Conservation (phyloP, 2,797 vertebrate species). For the Tarsius wallacei region DNA sequence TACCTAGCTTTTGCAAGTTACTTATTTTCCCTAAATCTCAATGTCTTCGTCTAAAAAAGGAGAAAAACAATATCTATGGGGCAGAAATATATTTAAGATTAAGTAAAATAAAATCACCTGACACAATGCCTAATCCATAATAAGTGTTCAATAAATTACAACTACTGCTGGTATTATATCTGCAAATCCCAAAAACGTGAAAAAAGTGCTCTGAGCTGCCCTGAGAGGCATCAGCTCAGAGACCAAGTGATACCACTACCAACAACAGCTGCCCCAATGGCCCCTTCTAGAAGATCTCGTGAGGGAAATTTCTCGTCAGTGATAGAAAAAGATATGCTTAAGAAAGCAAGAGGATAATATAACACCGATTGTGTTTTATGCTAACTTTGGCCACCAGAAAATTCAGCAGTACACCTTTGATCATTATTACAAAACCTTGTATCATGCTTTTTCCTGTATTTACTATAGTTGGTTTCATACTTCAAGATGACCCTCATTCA, state of each 20-base stretch:
- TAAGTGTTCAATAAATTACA: neutral
- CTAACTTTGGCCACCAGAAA: neutral
- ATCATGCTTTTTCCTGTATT: neutral
- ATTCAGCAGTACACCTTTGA: neutral
- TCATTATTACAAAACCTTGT: no score
- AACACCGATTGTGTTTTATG: neutral
- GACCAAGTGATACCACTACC: neutral
- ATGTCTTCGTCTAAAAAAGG: constrained; percentile 31
- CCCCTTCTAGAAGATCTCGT: neutral
- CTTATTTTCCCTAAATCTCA: constrained; percentile 63
- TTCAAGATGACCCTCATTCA: neutral
- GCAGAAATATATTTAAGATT: neutral
- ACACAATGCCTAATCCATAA: neutral
- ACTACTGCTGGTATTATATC: neutral
- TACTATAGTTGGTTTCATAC: neutral
- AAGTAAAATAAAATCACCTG: constrained; percentile 47
- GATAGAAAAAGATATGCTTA: neutral
- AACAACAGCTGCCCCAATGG: neutral
- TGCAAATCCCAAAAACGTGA: neutral
- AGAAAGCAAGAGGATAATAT: neutral
- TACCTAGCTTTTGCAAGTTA: constrained; percentile 29
- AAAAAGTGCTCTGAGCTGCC: neutral
- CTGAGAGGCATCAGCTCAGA: neutral
- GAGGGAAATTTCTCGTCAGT: neutral
- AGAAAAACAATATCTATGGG: neutral